phyloP scores from a whole-genome alignment of 64 coral and sea anemone species.

The Montipora capricornis region DNA sequence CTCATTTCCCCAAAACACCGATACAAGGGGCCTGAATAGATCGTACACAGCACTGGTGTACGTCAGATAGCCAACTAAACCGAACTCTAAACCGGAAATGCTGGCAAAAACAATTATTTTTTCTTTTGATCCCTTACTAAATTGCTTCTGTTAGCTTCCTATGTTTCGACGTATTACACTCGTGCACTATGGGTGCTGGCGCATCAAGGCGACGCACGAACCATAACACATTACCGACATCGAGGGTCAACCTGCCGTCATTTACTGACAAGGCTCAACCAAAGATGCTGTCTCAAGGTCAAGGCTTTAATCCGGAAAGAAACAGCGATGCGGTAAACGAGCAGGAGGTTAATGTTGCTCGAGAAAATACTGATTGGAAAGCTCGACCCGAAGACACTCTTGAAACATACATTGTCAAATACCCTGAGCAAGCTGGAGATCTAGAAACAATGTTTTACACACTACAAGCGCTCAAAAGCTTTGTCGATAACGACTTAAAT shows the following conservation, averaged over 20 bases:
- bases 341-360: too few species aligned
- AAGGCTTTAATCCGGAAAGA: not conserved
- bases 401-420: not conserved
- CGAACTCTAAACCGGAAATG: too few species aligned
- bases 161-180: too few species aligned
- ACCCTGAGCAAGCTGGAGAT: not conserved
- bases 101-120: too few species aligned
- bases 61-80: too few species aligned
- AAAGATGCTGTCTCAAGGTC: not conserved
- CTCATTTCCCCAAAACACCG: too few species aligned
- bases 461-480: not conserved
- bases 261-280: not conserved
- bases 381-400: not conserved
- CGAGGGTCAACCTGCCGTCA: too few species aligned
- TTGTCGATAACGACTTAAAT: not conserved
- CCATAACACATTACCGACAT: not conserved
- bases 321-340: not conserved
- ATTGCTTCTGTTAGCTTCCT: too few species aligned
- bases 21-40: too few species aligned
- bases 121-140: too few species aligned
- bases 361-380: not conserved
- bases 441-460: not conserved
- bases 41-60: too few species aligned
- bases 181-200: not conserved
- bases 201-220: not conserved